Evolutionary conservation across 2,797 vertebrate species (phyloP).

Genomic region (Ataeniobius toweri): DNA sequence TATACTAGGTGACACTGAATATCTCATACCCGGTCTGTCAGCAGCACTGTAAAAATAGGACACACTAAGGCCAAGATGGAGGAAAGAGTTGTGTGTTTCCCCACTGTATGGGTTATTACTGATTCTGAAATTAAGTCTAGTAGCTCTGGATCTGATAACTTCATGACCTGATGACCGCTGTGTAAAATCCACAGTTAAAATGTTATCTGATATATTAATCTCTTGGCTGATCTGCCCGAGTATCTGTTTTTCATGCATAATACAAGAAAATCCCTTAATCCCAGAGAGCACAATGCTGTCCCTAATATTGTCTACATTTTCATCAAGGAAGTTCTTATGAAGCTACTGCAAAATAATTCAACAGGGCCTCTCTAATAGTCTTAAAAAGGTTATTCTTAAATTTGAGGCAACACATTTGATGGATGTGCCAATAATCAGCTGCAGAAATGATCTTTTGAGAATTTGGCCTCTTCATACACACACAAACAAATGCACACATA

Average conservation of each 20-base stretch:
- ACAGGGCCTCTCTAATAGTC: neutral
- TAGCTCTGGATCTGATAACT: conserved; percentile 40
- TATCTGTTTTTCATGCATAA: conserved; percentile 41
- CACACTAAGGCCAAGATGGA: conserved; percentile 3
- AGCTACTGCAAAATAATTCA: conserved; percentile 11
- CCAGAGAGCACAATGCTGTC: conserved; percentile 12
- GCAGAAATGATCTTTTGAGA: conserved; percentile 11
- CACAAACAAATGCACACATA: conserved; percentile 1
- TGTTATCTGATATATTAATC: conserved; percentile 18
- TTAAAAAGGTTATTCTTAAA: conserved; percentile 17
- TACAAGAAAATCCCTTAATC: conserved; percentile 29
- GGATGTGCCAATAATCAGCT: conserved; percentile 24
- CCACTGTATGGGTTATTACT: conserved; percentile 41
- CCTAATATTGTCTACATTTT: conserved; percentile 21
- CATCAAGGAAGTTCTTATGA: conserved; percentile 24
- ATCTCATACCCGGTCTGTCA: conserved; percentile 32
- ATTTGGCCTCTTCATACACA: neutral
- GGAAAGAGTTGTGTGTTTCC: conserved; percentile 11
- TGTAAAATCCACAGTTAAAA: conserved; percentile 22
- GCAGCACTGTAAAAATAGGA: conserved; percentile 6
- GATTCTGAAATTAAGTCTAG: conserved; percentile 44
- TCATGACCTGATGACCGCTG: conserved; percentile 26
- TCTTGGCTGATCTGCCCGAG: conserved; percentile 9
- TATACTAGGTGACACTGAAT: conserved; percentile 3
- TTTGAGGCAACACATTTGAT: neutral